Evolutionary conservation across 2,888 invertebrate species (phyloP), one percentile per base, ranked within the genome.

Genomic region (Hermaeophaga mercurialis): DNA sequence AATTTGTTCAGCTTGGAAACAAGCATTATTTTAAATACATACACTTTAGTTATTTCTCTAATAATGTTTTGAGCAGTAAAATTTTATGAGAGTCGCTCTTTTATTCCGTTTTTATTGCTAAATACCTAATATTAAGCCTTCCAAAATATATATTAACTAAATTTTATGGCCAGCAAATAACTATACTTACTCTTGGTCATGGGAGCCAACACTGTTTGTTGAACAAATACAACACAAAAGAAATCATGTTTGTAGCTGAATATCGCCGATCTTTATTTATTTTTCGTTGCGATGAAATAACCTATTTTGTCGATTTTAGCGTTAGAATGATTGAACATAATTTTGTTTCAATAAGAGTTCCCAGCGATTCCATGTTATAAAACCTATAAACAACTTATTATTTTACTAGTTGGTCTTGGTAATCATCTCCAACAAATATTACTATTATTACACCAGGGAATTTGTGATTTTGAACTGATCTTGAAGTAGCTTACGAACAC

Each of bases 311-410:
- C 41, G 5, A 24, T 24, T 11, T 43, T 43, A 43, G 43, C 43
- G 43, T 43, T 43, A 43, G 24, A 12, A 24, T 43, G 43, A 43
- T 43, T 43, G 43, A 43, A 43, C 24, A 14, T 43, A 43, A 43
- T 43, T 43, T 26, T 24, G 43, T 43, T 43, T 43, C 43, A 43
- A 43, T 43, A 43, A 43, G 43, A 43, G 12, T 43, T 43, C 43
- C 43, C 43, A 24, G 24, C 43, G 24, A 12, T 24, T 43, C 14
- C 43, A 14, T 43, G 43, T 43, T 43, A 24, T 43, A 24, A 14
- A 24, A 12, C 7, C 24, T 11, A 43, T 43, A 43, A 43, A 43
- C 43, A 43, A 43, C 43, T 43, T 43, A 43, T 43, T 43, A 43
- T 43, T 43, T 43, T 43, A 43, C 43, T 22, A 24, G 43, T 43